A percentile compares a stretch with the other conserved stretches of the same genome.
Evolutionary conservation across 2,888 invertebrate genomes (phyloP).

Genomic region (Lysandra bellargus): DNA sequence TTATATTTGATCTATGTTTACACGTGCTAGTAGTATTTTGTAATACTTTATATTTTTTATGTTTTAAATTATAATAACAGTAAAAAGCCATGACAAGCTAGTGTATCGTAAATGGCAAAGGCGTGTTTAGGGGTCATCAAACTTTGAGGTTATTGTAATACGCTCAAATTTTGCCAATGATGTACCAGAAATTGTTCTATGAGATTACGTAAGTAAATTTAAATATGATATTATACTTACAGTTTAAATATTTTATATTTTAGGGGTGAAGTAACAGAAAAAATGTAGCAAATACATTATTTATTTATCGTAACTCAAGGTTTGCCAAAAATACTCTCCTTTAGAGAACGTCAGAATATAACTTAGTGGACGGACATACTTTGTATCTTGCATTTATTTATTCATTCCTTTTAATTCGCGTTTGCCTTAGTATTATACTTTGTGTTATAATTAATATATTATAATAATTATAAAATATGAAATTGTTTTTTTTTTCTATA

Average conservation of each 20-base stretch:
- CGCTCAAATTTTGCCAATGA: not conserved
- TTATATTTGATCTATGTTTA: conserved; percentile 10
- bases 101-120: not conserved
- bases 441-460: conserved; percentile 48
- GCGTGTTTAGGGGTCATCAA: not conserved
- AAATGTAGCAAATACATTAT: not conserved
- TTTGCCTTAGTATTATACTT: conserved; percentile 46
- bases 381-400: conserved; percentile 55
- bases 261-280: not conserved
- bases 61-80: not conserved
- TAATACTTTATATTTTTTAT: conserved; percentile 17
- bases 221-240: not conserved
- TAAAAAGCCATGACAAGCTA: conserved; percentile 8
- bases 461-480: conserved; percentile 44
- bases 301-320: not conserved
- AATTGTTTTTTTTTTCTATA: conserved; percentile 31
- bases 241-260: conserved; percentile 9
- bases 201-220: not conserved
- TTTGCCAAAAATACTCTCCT: conserved; percentile 5
- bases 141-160: not conserved
- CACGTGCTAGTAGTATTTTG: conserved; percentile 16
- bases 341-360: not conserved
- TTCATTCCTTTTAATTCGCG: conserved; percentile 59
- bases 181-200: not conserved
- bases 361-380: conserved; percentile 16